Base-by-base conservation (phyloP, 2,113 vertebrate genomes). In the Pterocles burchelli region DNA sequence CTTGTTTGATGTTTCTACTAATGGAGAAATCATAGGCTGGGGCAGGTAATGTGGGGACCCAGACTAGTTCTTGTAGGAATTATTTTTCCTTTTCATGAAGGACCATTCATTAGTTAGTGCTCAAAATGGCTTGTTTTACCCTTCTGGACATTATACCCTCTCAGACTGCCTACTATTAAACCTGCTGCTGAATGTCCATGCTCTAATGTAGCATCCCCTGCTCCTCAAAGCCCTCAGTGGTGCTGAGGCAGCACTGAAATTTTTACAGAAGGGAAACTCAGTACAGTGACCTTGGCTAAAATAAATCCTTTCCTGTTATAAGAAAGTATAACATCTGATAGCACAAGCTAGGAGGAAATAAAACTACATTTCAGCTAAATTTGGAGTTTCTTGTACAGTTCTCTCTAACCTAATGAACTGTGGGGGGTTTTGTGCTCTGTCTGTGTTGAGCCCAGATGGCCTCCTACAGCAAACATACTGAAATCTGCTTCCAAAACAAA, bases 1-100 rank as follows among this genome's bases (percentile, higher is more conserved):
- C 57, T 84, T 94, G 46, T 83, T 36, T 93, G 74, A 81, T 13
- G 12, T 73, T 91, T 90, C 63, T 59, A 52, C 49, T 87, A 63
- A 66, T 49, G 62, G 33, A 90, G 58, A 93, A 93, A 80, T 61
- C 55, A 93, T 51, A 65, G 75, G 17, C 38, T 91, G 29, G 33
- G 12, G 9, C 17, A 85, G 31, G 25, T 91, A 86, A 76, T 13
- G 25, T n/a, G 31, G 5, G 22, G 29, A 80, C 28, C 13, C 88
- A 54, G n/a, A 55, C n/a, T 86, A 77, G 48, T 34, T 66, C 36
- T 66, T 91, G 22, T 26, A 90, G 63, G 20, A 77, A 81, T 48
- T 74, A 3, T 65, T 80, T 17, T 65, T 80, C 46, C 19, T 90
- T n/a, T 72, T 83, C 38, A 51, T n/a, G 68, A 84, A 84, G 29